These are phyloP conservation scores for Seriola aureovittata DNA, from an alignment of 2,113 vertebrate species.

Conservation along the genomic window DNA sequence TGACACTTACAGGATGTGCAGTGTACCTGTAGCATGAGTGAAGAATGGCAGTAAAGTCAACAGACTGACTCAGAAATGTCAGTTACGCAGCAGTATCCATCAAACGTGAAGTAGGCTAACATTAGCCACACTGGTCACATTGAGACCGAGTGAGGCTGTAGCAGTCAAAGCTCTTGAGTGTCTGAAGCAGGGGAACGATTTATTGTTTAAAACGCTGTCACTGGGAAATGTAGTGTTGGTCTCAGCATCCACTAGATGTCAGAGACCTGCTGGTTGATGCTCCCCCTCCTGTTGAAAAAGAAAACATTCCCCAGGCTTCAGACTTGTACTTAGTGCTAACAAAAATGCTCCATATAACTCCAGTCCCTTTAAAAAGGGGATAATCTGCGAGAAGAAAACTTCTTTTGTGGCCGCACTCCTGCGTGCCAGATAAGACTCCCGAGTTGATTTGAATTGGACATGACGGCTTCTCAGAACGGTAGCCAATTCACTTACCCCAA, in stretches of 20 bases:
- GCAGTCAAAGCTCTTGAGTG: not conserved
- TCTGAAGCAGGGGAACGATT: not conserved
- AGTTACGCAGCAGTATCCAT: not conserved
- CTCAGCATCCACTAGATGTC: conserved; percentile 1
- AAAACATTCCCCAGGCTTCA: conserved; percentile 9
- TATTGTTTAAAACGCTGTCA: not conserved
- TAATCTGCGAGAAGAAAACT: conserved; percentile 54
- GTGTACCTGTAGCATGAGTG: not conserved
- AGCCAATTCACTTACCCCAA: conserved; percentile 68
- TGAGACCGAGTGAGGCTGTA: not conserved
- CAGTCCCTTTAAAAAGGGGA: conserved; percentile 29
- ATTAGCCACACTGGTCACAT: not conserved
- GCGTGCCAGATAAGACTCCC: conserved; percentile 56
- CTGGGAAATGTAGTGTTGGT: not conserved
- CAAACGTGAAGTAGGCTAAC: not conserved
- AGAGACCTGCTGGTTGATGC: conserved; percentile 10
- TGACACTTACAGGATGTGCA: not conserved
- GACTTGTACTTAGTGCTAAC: conserved; percentile 30
- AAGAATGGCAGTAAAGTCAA: not conserved
- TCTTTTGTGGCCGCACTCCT: conserved; percentile 55
- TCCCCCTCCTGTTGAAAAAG: conserved; percentile 5
- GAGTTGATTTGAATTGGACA: conserved; percentile 73
- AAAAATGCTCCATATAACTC: conserved; percentile 37
- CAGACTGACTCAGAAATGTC: not conserved
- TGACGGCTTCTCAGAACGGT: conserved; percentile 50